These are phyloP conservation scores for Rhabdornis inornatus DNA, from an alignment of 2,113 vertebrate species.

Conservation along the genomic window DNA sequence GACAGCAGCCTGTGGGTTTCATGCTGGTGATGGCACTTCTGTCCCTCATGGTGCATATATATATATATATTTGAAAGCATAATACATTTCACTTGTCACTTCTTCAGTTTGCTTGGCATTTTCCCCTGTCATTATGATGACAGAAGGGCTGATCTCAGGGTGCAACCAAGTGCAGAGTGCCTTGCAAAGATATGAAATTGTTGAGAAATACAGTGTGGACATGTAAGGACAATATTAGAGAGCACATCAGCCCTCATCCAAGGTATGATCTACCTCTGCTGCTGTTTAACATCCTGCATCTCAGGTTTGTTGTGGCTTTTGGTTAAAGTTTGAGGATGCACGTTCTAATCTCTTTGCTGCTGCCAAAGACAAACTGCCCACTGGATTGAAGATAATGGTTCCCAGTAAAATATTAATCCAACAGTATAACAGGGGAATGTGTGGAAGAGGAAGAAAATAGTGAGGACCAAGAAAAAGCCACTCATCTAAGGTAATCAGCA, in stretches of 20 bases:
- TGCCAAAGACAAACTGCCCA: background rate
- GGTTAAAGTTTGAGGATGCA: background rate
- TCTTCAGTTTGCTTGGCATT: background rate
- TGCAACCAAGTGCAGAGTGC: background rate
- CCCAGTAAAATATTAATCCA: background rate
- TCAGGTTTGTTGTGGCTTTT: background rate
- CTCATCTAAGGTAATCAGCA: background rate
- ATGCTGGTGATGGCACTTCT: background rate
- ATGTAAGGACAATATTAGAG: background rate
- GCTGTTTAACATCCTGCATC: background rate
- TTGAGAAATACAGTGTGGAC: background rate
- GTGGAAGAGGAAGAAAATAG: background rate
- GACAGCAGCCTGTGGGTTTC: background rate
- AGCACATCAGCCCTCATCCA: background rate
- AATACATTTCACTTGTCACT: background rate
- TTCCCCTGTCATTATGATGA: background rate
- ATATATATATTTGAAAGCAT: background rate
- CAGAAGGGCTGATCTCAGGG: background rate
- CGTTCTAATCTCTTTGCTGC: background rate
- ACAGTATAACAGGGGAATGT: background rate
- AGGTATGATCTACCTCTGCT: background rate
- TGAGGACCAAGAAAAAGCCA: background rate
- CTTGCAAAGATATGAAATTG: background rate
- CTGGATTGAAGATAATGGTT: background rate
- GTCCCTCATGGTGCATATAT: background rate